Evolutionary conservation across 1,140 invertebrate species (phyloP), one percentile per base, ranked within the genome.

Genomic region (Micrasema minimum): DNA sequence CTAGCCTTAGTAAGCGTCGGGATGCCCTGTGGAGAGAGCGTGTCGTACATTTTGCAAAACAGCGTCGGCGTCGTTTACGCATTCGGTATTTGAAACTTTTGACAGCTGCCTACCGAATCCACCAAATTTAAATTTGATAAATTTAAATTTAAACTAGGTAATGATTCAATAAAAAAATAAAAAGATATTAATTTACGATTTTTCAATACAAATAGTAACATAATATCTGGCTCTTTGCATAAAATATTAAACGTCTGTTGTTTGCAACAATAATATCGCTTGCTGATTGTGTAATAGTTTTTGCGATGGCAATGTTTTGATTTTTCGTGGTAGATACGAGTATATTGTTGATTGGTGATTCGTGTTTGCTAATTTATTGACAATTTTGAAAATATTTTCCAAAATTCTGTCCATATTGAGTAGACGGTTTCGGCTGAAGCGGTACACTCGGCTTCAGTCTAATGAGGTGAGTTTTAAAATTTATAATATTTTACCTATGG

Each of bases 331-430:
- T 48, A 14, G 18, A 45, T 45, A 14, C 0, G n/a, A 14, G n/a
- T 14, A 16, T 10, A 37, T 38, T 51, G 16, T 66, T n/a, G 26
- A 64, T 65, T 53, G 23, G n/a, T 20, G 31, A 37, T 53, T 53
- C 35, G 23, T 11, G n/a, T 55, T 38, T 67, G 35, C 16, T 50
- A n/a, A n/a, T n/a, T n/a, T n/a, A 31, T 18, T 50, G 11, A 43
- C n/a, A 35, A 20, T 26, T 22, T 65, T 50, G 43, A 65, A 53
- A 46, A 75, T 72, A 68, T 46, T 65, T 51, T 62, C 66, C 73
- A 75, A 75, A 71, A 75, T 75, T 75, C 61, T 75, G 41, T 75
- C 73, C 66, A 75, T 75, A 26, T 35, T 75, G 73, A 75, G 73
- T 43, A 55, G 69, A 43, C 46, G 69, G 14, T 62, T 75, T 66